These are phyloP conservation scores for Theristicus caerulescens DNA, from an alignment of 2,113 vertebrate genomes.

Conservation along the genomic window DNA sequence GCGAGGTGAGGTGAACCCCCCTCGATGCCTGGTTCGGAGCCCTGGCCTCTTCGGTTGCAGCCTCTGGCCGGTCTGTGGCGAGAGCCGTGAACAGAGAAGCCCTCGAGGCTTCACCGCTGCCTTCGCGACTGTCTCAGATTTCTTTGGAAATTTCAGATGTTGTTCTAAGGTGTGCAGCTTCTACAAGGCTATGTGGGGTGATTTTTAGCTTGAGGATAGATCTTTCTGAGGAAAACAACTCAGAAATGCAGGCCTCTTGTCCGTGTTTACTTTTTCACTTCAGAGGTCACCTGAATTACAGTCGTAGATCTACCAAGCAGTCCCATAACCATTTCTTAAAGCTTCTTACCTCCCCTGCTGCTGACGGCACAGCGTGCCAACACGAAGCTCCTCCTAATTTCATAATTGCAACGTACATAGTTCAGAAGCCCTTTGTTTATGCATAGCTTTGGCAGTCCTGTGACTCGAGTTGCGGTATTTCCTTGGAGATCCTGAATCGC, in stretches of 20 bases:
- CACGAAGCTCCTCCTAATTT: not conserved
- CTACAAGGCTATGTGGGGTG: not conserved
- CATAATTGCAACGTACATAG: not conserved
- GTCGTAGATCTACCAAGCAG: not conserved
- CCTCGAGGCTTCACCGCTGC: not conserved
- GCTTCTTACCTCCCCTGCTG: not conserved
- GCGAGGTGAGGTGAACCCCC: not conserved
- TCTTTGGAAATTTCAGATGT: not conserved
- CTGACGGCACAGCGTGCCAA: fast-evolving
- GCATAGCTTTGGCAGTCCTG: not conserved
- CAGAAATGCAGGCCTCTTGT: not conserved
- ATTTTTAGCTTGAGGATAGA: not conserved
- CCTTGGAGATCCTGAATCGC: not conserved
- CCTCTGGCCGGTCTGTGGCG: not conserved
- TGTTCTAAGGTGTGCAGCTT: not conserved
- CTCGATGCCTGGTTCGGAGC: fast-evolving
- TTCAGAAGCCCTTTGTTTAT: not conserved
- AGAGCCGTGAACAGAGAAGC: not conserved
- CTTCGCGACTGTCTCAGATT: not conserved
- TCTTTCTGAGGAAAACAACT: not conserved
- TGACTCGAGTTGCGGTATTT: not conserved
- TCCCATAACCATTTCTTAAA: not conserved
- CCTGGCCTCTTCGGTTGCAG: not conserved
- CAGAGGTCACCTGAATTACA: not conserved
- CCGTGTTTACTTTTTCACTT: not conserved